Evolutionary conservation across 2,888 invertebrate genomes (phyloP).

Genomic region (Micoletzkya japonica): DNA sequence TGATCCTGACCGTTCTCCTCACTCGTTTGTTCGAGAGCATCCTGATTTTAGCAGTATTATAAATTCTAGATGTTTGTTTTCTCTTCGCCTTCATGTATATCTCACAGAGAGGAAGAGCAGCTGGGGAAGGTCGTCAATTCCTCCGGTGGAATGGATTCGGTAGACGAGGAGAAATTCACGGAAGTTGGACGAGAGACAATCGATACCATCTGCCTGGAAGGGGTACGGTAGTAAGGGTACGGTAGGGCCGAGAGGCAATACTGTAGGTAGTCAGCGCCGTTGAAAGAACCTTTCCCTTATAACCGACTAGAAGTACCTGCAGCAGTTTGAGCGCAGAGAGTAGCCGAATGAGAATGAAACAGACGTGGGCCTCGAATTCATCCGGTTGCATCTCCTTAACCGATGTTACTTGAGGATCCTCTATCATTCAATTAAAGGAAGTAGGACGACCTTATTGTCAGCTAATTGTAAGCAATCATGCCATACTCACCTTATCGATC

Average conservation of each 20-base stretch:
- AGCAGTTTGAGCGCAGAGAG: conserved; percentile 16
- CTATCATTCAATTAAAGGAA: not conserved
- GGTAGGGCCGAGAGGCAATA: not conserved
- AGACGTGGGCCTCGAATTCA: conserved; percentile 23
- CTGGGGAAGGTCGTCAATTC: conserved; percentile 11
- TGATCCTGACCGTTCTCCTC: conserved; percentile 11
- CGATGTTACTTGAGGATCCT: not conserved
- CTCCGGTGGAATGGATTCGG: not conserved
- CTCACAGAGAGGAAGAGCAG: conserved; percentile 23
- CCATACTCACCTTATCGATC: not conserved
- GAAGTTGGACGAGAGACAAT: conserved; percentile 14
- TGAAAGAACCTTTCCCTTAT: not conserved
- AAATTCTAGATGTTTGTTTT: not conserved
- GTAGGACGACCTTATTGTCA: no score
- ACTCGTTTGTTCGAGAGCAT: conserved; percentile 2
- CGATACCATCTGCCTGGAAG: conserved; percentile 18
- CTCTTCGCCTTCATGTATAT: not conserved
- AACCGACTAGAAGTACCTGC: not conserved
- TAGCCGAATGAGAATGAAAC: conserved; percentile 18
- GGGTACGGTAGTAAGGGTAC: not conserved
- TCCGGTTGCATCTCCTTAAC: conserved; percentile 13
- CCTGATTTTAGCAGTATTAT: conserved; percentile 4
- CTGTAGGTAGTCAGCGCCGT: not conserved
- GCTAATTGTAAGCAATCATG: no score
- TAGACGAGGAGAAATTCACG: conserved; percentile 26